Conservation (phyloP, 2,113 vertebrate genomes). For the Phaethornis superciliosus region DNA sequence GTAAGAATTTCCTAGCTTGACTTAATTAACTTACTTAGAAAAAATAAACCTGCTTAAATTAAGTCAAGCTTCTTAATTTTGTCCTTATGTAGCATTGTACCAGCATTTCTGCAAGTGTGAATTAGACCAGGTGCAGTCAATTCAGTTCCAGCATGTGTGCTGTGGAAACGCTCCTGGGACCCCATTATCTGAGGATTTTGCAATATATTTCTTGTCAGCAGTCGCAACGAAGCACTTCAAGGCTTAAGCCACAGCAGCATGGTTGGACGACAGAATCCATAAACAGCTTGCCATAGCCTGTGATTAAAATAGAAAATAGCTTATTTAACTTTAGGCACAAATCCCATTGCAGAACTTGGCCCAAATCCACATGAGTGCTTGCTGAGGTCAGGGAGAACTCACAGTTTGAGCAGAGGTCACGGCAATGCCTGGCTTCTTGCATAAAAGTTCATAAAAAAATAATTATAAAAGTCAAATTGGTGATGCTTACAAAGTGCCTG, state of each 20-base stretch:
- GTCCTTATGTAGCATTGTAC: background rate
- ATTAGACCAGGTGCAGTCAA: conserved; percentile 18
- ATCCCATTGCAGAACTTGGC: background rate
- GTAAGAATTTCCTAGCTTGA: conserved; percentile 57
- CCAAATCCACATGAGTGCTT: background rate
- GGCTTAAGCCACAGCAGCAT: background rate
- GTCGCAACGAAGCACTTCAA: conserved; percentile 9
- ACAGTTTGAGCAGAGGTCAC: background rate
- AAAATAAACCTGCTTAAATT: conserved; percentile 14
- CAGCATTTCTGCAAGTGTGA: background rate
- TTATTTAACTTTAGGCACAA: conserved; percentile 23
- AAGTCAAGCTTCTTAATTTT: conserved; percentile 32
- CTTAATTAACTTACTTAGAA: conserved; percentile 20
- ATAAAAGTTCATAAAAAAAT: background rate
- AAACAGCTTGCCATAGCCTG: background rate
- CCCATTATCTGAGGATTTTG: conserved; percentile 14
- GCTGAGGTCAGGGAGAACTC: background rate
- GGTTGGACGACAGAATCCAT: conserved; percentile 15
- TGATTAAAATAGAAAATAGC: conserved; percentile 27
- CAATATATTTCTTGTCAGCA: conserved; percentile 5
- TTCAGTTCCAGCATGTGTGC: background rate
- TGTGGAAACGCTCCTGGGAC: background rate
- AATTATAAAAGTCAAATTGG: background rate
- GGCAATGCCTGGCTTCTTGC: background rate
- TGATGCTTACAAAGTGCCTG: background rate